Percentiles rank a stretch among this genome's conserved stretches.
These are phyloP conservation scores for Linepithema humile DNA, from an alignment of 1,140 invertebrate species.

Conservation along the genomic window DNA sequence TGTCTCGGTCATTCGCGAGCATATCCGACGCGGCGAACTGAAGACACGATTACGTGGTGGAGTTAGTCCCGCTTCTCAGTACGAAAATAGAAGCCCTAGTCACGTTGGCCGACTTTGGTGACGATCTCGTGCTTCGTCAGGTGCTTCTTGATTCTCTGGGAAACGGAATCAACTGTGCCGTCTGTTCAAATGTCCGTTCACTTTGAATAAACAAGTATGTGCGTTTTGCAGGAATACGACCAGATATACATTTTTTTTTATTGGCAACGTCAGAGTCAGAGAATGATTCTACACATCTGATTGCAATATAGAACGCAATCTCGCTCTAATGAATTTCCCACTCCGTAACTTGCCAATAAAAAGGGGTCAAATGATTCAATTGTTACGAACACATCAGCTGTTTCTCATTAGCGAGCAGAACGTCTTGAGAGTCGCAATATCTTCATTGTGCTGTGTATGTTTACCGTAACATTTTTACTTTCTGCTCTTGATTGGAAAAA, in stretches of 20 bases:
- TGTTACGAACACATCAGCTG: constrained; percentile 55
- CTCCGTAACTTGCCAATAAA: constrained; percentile 72
- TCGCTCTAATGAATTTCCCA: constrained; percentile 61
- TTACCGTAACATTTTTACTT: neutral
- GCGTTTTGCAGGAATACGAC: neutral
- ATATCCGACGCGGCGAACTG: constrained; percentile 54
- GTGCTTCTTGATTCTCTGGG: neutral
- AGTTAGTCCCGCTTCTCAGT: constrained; percentile 14
- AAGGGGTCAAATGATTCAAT: constrained; percentile 77
- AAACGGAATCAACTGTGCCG: constrained; percentile 1
- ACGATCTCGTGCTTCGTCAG: neutral
- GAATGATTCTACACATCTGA: neutral
- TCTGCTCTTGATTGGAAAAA: too few species aligned
- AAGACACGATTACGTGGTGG: neutral
- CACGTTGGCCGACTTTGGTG: neutral
- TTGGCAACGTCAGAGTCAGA: neutral
- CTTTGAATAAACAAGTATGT: neutral
- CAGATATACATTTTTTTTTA: constrained; percentile 14
- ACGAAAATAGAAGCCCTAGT: constrained; percentile 35
- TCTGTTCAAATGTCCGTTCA: neutral
- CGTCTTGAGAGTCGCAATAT: neutral
- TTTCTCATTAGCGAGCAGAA: constrained; percentile 27
- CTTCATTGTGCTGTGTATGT: neutral
- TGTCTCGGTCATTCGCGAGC: constrained; percentile 60
- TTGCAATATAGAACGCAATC: constrained; percentile 24